Percentiles rank a stretch among this genome's conserved stretches.
These are phyloP conservation scores for Trematocara zebra DNA, from an alignment of 2,113 vertebrate genomes.

Conservation along the genomic window DNA sequence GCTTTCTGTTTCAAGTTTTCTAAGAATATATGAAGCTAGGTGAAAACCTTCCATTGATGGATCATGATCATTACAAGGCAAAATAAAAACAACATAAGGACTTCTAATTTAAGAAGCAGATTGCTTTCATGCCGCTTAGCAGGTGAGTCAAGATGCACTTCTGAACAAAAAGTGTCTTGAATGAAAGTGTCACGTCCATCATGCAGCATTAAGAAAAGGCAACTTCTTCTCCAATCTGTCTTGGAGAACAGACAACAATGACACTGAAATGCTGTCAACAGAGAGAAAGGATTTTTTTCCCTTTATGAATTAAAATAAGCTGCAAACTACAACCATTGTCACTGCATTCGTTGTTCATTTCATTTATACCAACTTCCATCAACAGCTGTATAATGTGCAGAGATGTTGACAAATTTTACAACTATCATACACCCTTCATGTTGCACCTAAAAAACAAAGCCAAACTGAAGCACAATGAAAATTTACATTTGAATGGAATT, in stretches of 20 bases:
- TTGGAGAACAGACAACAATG: background rate
- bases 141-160: constrained; percentile 33
- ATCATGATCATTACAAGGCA: constrained; percentile 43
- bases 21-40: background rate
- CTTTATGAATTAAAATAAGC: background rate
- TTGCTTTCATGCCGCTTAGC: constrained; percentile 26
- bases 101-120: constrained; percentile 37
- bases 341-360: background rate
- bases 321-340: background rate
- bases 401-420: background rate
- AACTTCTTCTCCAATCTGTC: background rate
- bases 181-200: background rate
- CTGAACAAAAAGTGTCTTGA: constrained; percentile 25
- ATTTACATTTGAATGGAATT: background rate
- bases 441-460: background rate
- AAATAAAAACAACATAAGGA: constrained; percentile 2
- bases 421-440: too few species aligned
- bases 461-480: background rate
- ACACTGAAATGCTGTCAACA: background rate
- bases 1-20: constrained; percentile 13
- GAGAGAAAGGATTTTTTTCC: background rate
- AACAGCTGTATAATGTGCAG: background rate
- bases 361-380: background rate
- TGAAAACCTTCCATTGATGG: background rate
- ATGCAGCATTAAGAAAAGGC: background rate